Conservation (phyloP, 2,797 vertebrate species). For the Myotis vivesi region DNA sequence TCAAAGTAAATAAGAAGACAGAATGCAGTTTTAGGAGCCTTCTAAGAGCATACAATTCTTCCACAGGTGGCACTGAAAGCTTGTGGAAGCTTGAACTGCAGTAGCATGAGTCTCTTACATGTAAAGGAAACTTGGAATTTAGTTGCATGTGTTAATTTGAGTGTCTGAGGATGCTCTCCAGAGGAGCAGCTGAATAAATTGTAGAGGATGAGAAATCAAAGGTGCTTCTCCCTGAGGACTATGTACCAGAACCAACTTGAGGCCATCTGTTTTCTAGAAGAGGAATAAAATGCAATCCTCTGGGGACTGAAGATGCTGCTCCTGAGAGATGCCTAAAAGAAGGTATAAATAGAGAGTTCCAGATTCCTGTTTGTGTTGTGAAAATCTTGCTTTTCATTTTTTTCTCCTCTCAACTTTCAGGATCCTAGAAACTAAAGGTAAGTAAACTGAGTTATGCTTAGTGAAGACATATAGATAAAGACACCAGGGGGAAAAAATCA, state of each 20-base stretch:
- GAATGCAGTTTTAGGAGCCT: not conserved
- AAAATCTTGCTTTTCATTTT: not conserved
- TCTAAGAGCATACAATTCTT: not conserved
- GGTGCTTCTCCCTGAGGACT: not conserved
- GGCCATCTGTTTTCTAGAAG: not conserved
- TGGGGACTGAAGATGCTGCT: not conserved
- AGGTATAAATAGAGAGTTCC: not conserved
- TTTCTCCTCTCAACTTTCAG: not conserved
- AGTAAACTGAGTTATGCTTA: not conserved
- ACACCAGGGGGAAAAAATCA: not conserved
- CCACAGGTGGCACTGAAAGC: not conserved
- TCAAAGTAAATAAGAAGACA: not conserved
- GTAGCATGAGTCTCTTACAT: not conserved
- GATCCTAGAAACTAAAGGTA: conserved; percentile 22
- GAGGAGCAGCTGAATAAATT: not conserved
- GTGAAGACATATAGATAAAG: not conserved
- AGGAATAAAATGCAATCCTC: not conserved
- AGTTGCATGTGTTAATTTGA: not conserved
- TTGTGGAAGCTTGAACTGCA: not conserved
- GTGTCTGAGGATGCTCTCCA: not conserved
- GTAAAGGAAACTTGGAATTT: not conserved
- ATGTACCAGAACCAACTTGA: not conserved
- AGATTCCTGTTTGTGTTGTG: not conserved
- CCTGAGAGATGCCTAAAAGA: not conserved
- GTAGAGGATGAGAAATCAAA: not conserved